Base-by-base conservation (phyloP, 2,888 invertebrate species). In the Trichacis sp. region DNA sequence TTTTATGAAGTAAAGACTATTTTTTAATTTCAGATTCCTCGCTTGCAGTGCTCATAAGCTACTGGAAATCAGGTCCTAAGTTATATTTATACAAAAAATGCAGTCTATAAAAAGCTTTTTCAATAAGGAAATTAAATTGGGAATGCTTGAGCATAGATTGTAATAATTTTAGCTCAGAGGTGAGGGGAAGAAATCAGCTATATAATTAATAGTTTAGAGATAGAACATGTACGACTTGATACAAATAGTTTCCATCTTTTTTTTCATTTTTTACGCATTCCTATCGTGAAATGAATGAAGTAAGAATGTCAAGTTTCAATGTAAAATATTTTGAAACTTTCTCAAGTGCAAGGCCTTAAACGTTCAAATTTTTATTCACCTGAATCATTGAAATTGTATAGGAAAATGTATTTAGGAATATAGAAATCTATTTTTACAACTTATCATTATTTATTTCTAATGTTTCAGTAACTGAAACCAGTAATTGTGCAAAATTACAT, bases 41-140 rank as follows among this genome's bases (percentile, higher is more conserved):
- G 78, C 78, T 80, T 77, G 77, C 79, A 77, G 71, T 72, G 70
- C 74, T 69, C 72, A 74, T 75, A 79, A 81, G 79, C 78, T 73
- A 42, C 77, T 75, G 75, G 78, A 73, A 80, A 80, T 80, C 75
- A 75, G 75, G 76, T 77, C 72, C 70, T 74, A 76, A 67, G 3
- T 24, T 68, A 53, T 56, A 66, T 75, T 73, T 74, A 69, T 70
- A 65, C 55, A 49, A 64, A 68, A 33, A 40, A 51, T 65, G 51
- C 59, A 62, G 55, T 52, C 59, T 63, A 61, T 73, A 69, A 66
- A 64, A 73, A 73, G 24, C 24, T 24, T 8, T n/a, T 24, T 24
- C 4, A 24, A 24, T 24, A 24, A 24, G 24, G 8, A 24, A 24
- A 24, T n/a, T n/a, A 24, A 24, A 24, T 24, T 78, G 76, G 74